phyloP scores from a whole-genome alignment of 2,113 vertebrate species.

The Aspidoscelis tigris region DNA sequence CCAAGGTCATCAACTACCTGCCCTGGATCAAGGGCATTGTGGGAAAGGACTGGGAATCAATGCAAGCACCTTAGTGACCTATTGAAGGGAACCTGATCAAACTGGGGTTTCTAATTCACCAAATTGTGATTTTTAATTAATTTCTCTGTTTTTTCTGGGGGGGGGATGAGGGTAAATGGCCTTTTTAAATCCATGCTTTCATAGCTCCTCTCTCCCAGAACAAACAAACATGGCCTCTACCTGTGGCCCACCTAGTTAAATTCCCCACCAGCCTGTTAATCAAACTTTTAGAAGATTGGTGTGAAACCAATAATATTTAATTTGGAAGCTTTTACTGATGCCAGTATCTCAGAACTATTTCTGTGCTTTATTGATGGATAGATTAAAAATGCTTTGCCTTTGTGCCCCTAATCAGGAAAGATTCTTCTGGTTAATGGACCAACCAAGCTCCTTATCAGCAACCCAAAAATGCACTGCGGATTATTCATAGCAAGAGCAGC shows the following conservation, averaged over 20 bases:
- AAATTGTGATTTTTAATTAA: neutral
- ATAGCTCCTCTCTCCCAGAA: neutral
- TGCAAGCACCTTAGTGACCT: neutral
- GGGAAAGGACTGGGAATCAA: constrained; percentile 46
- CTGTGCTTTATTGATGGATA: neutral
- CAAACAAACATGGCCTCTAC: neutral
- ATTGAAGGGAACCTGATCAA: neutral
- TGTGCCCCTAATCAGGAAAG: neutral
- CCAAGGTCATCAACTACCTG: constrained; percentile 77
- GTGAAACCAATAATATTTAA: neutral
- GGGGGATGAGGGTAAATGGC: no score
- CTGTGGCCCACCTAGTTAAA: neutral
- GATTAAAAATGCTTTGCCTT: neutral
- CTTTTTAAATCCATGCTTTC: no score
- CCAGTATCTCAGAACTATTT: neutral
- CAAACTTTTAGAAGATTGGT: neutral
- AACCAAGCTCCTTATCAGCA: neutral
- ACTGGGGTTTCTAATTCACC: neutral
- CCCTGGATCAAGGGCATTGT: constrained; percentile 79
- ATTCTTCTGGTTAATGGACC: neutral
- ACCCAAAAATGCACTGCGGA: neutral
- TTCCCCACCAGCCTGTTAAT: neutral
- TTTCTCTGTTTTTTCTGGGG: neutral
- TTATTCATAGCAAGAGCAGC: neutral
- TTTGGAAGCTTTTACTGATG: neutral